Conservation (phyloP, 2,888 invertebrate species). For the Polia nebulosa region DNA sequence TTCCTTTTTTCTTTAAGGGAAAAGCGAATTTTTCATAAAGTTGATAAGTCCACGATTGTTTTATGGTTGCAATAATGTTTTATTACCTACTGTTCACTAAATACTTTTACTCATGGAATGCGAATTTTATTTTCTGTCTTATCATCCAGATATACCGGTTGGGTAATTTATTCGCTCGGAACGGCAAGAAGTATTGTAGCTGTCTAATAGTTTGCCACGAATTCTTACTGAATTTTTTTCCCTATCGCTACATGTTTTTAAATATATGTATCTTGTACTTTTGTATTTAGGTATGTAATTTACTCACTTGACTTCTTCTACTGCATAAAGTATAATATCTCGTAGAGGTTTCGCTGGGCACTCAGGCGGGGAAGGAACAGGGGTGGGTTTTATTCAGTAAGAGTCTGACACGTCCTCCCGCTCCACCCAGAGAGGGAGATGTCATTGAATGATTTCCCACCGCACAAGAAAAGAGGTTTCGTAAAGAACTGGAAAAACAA, state of each 20-base stretch:
- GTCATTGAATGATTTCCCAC: too few species aligned
- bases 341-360: too few species aligned
- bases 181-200: neutral
- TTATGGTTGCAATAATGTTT: slow-evolving; percentile 50
- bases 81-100: slow-evolving; percentile 53
- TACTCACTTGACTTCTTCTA: slow-evolving; percentile 2
- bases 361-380: too few species aligned
- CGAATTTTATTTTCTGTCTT: slow-evolving; percentile 57
- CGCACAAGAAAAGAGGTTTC: neutral
- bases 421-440: too few species aligned
- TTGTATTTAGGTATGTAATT: neutral
- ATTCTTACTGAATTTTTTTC: slow-evolving; percentile 2
- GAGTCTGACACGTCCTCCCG: too few species aligned
- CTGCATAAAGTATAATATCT: slow-evolving; percentile 6
- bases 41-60: slow-evolving; percentile 20
- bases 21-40: slow-evolving; percentile 15
- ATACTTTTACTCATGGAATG: slow-evolving; percentile 53
- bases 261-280: too few species aligned
- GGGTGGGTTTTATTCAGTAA: too few species aligned
- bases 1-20: slow-evolving; percentile 16
- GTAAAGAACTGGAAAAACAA: neutral
- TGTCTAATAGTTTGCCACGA: neutral
- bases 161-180: slow-evolving; percentile 8
- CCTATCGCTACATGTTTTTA: slow-evolving; percentile 6
- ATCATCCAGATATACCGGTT: slow-evolving; percentile 39